These are phyloP conservation scores for Hirtodrosophila confusa DNA, from an alignment of 2,888 invertebrate genomes.

Conservation along the genomic window DNA sequence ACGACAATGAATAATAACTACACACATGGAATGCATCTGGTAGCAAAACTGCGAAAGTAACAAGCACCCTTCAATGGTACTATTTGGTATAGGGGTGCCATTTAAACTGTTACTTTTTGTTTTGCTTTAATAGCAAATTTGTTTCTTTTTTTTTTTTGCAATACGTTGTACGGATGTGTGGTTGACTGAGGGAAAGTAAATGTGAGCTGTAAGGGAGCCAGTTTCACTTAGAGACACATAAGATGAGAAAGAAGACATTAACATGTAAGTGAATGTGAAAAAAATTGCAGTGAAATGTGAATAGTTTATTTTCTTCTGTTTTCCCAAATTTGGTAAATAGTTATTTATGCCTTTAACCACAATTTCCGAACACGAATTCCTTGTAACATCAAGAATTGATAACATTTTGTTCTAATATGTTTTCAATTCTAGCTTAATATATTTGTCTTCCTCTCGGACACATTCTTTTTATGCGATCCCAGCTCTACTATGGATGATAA, in stretches of 20 bases:
- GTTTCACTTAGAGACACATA: not conserved
- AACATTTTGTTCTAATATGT: too few relatives aligned
- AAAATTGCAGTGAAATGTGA: too few relatives aligned
- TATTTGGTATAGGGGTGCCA: constrained; percentile 30
- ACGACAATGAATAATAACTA: constrained; percentile 78
- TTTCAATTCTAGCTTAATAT: too few relatives aligned
- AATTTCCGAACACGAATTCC: too few relatives aligned
- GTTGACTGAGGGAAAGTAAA: not conserved
- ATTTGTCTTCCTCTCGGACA: too few relatives aligned
- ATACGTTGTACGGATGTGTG: not conserved
- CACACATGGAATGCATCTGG: constrained; percentile 67
- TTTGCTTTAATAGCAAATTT: constrained; percentile 25
- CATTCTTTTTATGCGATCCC: too few relatives aligned
- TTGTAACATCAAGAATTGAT: too few relatives aligned
- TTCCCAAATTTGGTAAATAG: too few relatives aligned
- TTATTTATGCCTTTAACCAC: too few relatives aligned
- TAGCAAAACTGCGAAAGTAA: constrained; percentile 31
- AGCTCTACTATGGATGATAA: too few relatives aligned
- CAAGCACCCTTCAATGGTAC: constrained; percentile 20
- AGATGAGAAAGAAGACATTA: not conserved
- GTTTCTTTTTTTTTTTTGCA: constrained; percentile 8
- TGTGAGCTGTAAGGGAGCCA: not conserved
- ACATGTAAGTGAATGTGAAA: constrained; percentile 2
- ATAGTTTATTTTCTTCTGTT: too few relatives aligned
- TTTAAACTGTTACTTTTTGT: constrained; percentile 24